phyloP scores from a whole-genome alignment of 2,113 vertebrate genomes.

The Sisor rabdophorus region DNA sequence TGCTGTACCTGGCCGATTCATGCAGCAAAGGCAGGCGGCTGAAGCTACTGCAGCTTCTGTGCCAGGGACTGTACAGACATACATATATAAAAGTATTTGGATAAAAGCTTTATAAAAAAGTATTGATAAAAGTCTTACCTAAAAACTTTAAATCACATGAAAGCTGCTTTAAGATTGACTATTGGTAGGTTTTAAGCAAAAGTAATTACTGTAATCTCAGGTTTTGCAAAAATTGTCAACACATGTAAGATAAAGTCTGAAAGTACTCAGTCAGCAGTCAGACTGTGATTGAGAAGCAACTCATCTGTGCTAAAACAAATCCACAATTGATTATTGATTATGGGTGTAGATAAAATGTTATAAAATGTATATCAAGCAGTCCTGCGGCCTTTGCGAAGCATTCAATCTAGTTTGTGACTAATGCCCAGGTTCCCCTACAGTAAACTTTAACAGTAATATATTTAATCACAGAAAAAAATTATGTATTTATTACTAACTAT shows the following conservation, averaged over 20 bases:
- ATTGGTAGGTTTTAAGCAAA: neutral
- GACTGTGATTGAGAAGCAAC: neutral
- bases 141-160: too few species aligned
- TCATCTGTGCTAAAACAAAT: neutral
- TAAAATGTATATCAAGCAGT: neutral
- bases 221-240: slow-evolving; percentile 1
- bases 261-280: neutral
- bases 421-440: neutral
- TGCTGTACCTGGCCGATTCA: too few species aligned
- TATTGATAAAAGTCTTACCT: too few species aligned
- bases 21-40: too few species aligned
- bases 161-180: neutral
- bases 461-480: too few species aligned
- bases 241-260: neutral
- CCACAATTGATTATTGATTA: neutral
- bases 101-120: too few species aligned
- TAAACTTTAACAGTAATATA: too few species aligned
- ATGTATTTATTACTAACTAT: neutral
- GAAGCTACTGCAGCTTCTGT: too few species aligned
- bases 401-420: neutral
- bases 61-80: too few species aligned
- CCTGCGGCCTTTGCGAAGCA: too few species aligned
- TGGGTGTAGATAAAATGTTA: neutral
- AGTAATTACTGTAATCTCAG: neutral
- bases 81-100: too few species aligned